Conservation (phyloP, 2,113 vertebrate species). For the Plectropomus leopardus region DNA sequence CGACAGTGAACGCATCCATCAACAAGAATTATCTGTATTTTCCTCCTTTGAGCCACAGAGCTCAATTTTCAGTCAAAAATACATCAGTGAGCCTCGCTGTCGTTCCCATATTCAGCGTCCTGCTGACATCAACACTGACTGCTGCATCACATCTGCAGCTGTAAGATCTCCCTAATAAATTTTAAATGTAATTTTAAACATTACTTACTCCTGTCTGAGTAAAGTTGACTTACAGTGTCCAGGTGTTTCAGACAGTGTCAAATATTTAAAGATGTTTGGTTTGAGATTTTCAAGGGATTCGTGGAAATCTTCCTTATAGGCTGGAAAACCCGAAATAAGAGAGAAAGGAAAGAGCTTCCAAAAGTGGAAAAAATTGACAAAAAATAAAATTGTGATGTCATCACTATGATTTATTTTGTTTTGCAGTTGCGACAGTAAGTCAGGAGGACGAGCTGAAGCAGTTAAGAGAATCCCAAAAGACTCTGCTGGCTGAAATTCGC, state of each 20-base stretch:
- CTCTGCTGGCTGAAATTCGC: not conserved
- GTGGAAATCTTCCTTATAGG: not conserved
- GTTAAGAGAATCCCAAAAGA: not conserved
- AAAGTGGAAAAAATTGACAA: not conserved
- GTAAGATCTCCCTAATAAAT: too few species aligned
- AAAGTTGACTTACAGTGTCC: not conserved
- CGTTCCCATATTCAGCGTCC: too few species aligned
- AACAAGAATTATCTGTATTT: too few species aligned
- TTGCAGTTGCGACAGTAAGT: conserved; percentile 15
- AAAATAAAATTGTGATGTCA: not conserved
- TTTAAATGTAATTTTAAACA: too few species aligned
- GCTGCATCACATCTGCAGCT: not conserved
- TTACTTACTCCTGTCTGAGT: too few species aligned
- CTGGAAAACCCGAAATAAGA: not conserved
- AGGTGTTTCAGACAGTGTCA: not conserved
- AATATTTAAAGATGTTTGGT: too few species aligned
- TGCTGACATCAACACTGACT: not conserved
- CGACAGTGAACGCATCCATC: too few species aligned
- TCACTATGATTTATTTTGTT: not conserved
- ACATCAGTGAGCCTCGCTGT: too few species aligned
- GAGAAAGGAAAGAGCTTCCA: not conserved
- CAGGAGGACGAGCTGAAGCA: not conserved
- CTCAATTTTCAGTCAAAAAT: too few species aligned
- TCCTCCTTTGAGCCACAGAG: too few species aligned
- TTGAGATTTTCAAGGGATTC: not conserved